Conservation (phyloP, 2,797 vertebrate genomes). For the Parauchenoglanis ngamensis region DNA sequence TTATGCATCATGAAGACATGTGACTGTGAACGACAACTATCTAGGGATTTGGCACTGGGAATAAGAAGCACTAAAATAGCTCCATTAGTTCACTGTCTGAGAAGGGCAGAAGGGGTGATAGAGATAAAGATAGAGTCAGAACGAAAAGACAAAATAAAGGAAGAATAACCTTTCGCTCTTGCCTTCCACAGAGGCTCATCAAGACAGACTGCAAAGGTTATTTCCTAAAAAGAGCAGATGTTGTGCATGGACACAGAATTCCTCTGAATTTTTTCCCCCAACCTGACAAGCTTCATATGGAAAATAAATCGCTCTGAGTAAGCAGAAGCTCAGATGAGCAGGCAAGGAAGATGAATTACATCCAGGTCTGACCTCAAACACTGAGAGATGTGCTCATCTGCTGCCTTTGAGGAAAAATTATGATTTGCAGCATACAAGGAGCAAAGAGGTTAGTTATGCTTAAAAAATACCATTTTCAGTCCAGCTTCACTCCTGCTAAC, state of each 20-base stretch:
- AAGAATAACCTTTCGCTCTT: background rate
- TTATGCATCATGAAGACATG: background rate
- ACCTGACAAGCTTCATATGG: conserved; percentile 62
- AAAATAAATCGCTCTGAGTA: conserved; percentile 51
- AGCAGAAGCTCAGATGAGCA: conserved; percentile 15
- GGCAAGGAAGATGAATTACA: conserved; percentile 4
- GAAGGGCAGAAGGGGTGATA: background rate
- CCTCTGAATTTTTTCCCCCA: conserved; percentile 59
- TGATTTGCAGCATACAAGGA: background rate
- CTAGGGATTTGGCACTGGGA: background rate
- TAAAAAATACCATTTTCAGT: background rate
- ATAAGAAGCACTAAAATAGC: conserved; percentile 5
- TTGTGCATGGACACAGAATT: conserved; percentile 22
- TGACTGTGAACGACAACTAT: background rate
- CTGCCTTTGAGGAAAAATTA: background rate
- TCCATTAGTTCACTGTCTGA: background rate
- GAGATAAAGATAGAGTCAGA: background rate
- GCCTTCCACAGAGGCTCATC: conserved; percentile 48
- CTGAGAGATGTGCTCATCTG: background rate
- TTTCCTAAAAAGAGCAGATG: conserved; percentile 2
- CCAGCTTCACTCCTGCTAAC: background rate
- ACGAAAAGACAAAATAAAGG: background rate
- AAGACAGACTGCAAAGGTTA: conserved; percentile 2
- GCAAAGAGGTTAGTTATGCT: background rate
- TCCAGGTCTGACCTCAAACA: conserved; percentile 16